These are phyloP conservation scores for Myxocyprinus asiaticus DNA, from an alignment of 2,113 vertebrate species.

Conservation along the genomic window DNA sequence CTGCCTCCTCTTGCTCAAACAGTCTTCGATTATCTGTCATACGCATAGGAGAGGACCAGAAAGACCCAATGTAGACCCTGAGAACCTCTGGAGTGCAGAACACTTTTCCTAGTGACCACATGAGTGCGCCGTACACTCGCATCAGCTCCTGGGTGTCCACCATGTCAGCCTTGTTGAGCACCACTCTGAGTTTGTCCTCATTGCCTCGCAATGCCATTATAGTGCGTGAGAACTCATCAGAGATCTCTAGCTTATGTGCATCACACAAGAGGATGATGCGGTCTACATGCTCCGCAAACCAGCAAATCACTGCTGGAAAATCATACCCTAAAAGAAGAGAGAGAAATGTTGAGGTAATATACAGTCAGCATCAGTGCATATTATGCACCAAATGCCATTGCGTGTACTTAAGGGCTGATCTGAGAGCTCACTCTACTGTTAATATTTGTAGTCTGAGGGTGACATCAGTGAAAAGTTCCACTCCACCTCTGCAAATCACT, in stretches of 20 bases:
- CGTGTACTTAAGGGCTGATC: not conserved
- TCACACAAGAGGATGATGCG: slow-evolving; percentile 91
- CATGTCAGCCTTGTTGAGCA: slow-evolving; percentile 90
- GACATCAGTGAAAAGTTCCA: slow-evolving; percentile 16
- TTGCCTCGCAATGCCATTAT: slow-evolving; percentile 83
- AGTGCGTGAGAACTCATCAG: slow-evolving; percentile 86
- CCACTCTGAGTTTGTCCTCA: slow-evolving; percentile 90
- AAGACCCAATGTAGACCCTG: slow-evolving; percentile 87
- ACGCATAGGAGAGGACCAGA: slow-evolving; percentile 86
- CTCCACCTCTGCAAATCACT: slow-evolving; percentile 21
- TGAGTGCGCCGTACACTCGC: slow-evolving; percentile 70
- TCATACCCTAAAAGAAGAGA: slow-evolving; percentile 78
- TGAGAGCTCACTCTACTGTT: slow-evolving; percentile 17
- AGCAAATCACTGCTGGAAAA: slow-evolving; percentile 84
- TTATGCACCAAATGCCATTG: no score
- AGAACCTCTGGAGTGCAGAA: slow-evolving; percentile 87
- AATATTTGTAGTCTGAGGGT: not conserved
- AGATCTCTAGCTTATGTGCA: slow-evolving; percentile 91
- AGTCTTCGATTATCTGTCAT: slow-evolving; percentile 82
- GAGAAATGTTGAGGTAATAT: not conserved
- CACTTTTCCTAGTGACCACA: slow-evolving; percentile 92
- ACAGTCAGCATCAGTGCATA: no score
- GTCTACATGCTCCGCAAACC: slow-evolving; percentile 89
- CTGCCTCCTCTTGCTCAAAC: slow-evolving; percentile 87
- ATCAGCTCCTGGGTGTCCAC: slow-evolving; percentile 87